phyloP scores from a whole-genome alignment of 2,797 vertebrate genomes.

The Apodemus agrarius region DNA sequence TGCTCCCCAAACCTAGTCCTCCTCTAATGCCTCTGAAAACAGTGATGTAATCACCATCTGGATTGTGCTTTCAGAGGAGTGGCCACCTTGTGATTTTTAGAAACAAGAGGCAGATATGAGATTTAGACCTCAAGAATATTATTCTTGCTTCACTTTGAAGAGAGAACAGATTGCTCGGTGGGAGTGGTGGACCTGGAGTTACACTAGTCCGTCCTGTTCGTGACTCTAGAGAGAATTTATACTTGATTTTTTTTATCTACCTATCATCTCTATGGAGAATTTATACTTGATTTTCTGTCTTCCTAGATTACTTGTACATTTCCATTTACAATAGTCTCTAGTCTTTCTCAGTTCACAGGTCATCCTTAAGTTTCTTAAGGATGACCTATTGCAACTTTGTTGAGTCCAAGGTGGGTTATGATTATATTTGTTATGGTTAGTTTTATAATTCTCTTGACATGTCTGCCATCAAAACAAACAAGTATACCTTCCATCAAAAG shows the following conservation, averaged over 20 bases:
- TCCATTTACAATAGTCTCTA: neutral
- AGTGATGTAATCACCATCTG: neutral
- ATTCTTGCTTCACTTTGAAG: neutral
- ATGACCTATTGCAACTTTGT: neutral
- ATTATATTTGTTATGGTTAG: neutral
- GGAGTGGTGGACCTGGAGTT: neutral
- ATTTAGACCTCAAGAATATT: constrained; percentile 17
- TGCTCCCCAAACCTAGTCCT: neutral
- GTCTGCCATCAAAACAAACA: neutral
- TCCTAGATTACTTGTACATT: neutral
- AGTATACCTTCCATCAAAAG: neutral
- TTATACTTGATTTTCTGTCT: neutral
- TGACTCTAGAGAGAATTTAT: neutral
- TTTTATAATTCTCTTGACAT: neutral
- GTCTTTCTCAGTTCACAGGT: neutral
- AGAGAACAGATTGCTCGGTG: neutral
- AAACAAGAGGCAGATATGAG: neutral
- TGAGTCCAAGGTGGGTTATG: neutral
- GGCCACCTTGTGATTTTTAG: neutral
- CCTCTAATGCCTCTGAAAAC: neutral
- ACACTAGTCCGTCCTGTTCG: neutral
- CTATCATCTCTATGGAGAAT: neutral
- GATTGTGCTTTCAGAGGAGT: neutral
- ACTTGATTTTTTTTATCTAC: neutral
- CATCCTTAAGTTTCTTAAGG: neutral